These are phyloP conservation scores for Prosopocoilus inquinatus DNA, from an alignment of 2,888 invertebrate species.

Conservation along the genomic window DNA sequence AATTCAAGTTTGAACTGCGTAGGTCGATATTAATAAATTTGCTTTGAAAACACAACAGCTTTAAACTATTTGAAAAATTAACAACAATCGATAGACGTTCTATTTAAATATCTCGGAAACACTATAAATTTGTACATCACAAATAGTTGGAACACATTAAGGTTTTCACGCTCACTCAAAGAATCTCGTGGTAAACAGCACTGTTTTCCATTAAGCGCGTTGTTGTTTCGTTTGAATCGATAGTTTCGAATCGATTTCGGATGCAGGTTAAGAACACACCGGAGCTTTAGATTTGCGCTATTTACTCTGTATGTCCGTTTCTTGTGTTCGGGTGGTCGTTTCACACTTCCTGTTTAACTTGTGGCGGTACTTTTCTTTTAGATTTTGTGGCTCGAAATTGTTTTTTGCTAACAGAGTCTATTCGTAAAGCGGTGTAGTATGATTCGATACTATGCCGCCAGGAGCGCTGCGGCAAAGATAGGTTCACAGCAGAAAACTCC, in stretches of 20 bases:
- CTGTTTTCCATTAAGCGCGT: neutral
- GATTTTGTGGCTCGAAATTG: conserved; percentile 20
- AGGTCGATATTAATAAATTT: conserved; percentile 18
- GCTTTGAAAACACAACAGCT: conserved; percentile 16
- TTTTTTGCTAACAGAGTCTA: conserved; percentile 36
- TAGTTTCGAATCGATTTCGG: conserved; percentile 45
- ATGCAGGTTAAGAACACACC: conserved; percentile 21
- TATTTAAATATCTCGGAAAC: conserved; percentile 13
- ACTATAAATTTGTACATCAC: conserved; percentile 35
- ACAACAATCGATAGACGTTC: conserved; percentile 18
- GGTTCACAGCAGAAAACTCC: conserved; percentile 35
- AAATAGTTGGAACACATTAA: conserved; percentile 45
- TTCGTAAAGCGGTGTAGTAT: conserved; percentile 39
- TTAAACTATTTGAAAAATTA: conserved; percentile 18
- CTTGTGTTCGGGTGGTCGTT: neutral
- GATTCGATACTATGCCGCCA: conserved; percentile 39
- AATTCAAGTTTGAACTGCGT: conserved; percentile 21
- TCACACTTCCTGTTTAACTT: conserved; percentile 5
- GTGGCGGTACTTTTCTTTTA: conserved; percentile 16
- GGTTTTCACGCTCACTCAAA: conserved; percentile 26
- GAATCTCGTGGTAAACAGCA: too few species aligned
- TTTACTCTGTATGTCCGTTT: conserved; percentile 10
- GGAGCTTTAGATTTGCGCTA: conserved; percentile 3
- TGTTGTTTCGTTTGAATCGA: conserved; percentile 36
- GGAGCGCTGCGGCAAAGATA: conserved; percentile 34